Evolutionary conservation across 2,888 invertebrate genomes (phyloP).

Genomic region (Pelosia muscerda): DNA sequence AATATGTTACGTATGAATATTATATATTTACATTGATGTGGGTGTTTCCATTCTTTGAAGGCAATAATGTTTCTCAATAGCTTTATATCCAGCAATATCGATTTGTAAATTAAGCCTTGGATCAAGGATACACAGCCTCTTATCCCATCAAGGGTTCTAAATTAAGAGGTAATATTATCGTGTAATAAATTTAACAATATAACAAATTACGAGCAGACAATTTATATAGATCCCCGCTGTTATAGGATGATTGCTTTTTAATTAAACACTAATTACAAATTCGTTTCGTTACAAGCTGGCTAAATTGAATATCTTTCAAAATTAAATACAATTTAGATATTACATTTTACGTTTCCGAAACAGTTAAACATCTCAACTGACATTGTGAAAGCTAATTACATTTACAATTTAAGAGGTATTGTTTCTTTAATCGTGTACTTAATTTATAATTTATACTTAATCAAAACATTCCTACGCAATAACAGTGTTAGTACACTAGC

Average conservation of each 20-base stretch:
- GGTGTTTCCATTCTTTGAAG: too few relatives aligned
- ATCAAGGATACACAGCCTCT: background rate
- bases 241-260: constrained; percentile 32
- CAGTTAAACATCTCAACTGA: background rate
- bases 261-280: constrained; percentile 37
- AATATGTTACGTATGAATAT: too few relatives aligned
- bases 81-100: too few relatives aligned
- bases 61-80: too few relatives aligned
- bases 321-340: constrained; percentile 9
- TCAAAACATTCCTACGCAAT: background rate
- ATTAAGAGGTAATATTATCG: background rate
- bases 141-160: background rate
- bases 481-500: background rate
- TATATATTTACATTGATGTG: too few relatives aligned
- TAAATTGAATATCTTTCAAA: constrained; percentile 28
- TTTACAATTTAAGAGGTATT: background rate
- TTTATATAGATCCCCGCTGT: constrained; percentile 7
- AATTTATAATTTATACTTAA: background rate
- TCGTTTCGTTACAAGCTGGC: constrained; percentile 23
- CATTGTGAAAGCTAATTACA: constrained; percentile 5
- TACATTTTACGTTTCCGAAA: background rate
- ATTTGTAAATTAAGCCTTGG: background rate
- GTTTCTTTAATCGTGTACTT: constrained; percentile 1
- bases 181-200: constrained; percentile 1
- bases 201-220: background rate